Percentiles rank a stretch among this genome's conserved stretches.
phyloP scores from a whole-genome alignment of 2,888 invertebrate genomes.

The Spatulosminthurus flaviceps region DNA sequence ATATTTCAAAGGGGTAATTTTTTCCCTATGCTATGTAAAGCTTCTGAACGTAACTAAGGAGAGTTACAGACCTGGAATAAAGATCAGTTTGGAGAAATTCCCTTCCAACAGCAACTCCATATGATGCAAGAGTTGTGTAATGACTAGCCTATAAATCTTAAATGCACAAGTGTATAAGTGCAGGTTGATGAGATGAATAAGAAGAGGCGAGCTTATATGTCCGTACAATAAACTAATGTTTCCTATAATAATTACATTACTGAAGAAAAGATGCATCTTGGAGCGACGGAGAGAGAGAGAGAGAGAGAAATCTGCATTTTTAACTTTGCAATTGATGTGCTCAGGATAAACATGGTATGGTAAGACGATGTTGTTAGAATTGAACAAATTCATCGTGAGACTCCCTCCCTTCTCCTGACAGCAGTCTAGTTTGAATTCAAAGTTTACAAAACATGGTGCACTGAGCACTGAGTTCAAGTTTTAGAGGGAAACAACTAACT shows the following conservation, averaged over 20 bases:
- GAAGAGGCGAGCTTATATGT: neutral
- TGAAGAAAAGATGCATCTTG: slow-evolving; percentile 8
- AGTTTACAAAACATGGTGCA: slow-evolving; percentile 35
- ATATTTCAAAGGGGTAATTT: too few relatives aligned
- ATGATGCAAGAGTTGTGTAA: neutral
- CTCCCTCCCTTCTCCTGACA: slow-evolving; percentile 35
- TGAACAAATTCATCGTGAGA: slow-evolving; percentile 44
- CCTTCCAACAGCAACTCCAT: too few relatives aligned
- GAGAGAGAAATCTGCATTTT: neutral
- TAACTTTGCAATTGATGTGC: slow-evolving; percentile 19
- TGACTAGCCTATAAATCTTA: neutral
- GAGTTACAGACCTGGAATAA: too few relatives aligned
- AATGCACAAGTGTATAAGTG: neutral
- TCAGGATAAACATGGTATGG: neutral
- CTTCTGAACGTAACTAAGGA: too few relatives aligned
- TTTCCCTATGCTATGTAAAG: too few relatives aligned
- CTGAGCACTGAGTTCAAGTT: neutral
- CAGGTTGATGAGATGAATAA: neutral
- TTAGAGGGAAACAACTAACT: neutral
- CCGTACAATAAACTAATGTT: slow-evolving; percentile 2
- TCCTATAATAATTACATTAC: neutral
- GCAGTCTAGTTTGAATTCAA: slow-evolving; percentile 28
- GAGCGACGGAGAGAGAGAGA: neutral
- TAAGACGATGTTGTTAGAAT: neutral
- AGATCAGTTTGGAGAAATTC: too few relatives aligned